phyloP scores from a whole-genome alignment of 2,888 invertebrate species.

The Sarcophaga caerulescens region DNA sequence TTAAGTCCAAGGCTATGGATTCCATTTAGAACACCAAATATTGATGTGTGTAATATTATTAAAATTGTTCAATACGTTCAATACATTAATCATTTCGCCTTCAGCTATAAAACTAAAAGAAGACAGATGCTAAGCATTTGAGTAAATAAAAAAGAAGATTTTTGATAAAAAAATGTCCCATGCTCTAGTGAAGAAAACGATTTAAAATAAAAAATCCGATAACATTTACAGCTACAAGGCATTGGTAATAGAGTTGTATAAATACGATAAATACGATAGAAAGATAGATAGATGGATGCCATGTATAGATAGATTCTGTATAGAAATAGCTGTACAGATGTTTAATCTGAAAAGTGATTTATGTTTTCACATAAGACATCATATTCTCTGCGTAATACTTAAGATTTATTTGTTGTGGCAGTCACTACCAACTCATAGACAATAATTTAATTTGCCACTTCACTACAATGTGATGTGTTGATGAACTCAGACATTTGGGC shows the following conservation, averaged over 20 bases:
- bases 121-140: constrained; percentile 53
- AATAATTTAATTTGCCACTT: constrained; percentile 59
- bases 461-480: constrained; percentile 10
- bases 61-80: constrained; percentile 35
- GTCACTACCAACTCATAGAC: constrained; percentile 37
- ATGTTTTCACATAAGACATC: constrained; percentile 53
- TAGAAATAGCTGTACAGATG: background rate
- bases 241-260: background rate
- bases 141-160: constrained; percentile 49
- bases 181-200: background rate
- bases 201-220: background rate
- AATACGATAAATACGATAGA: background rate
- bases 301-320: background rate
- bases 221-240: background rate
- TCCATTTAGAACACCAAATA: no score
- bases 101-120: background rate
- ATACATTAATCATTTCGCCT: constrained; percentile 45
- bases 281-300: no score
- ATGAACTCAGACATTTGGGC: constrained; percentile 27
- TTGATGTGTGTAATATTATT: background rate
- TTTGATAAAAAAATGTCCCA: background rate
- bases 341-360: constrained; percentile 62
- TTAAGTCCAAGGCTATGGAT: no score
- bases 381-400: constrained; percentile 50
- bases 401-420: constrained; percentile 38